Evolutionary conservation across 2,113 vertebrate species (phyloP).

Genomic region (Chlamydotis undulata): DNA sequence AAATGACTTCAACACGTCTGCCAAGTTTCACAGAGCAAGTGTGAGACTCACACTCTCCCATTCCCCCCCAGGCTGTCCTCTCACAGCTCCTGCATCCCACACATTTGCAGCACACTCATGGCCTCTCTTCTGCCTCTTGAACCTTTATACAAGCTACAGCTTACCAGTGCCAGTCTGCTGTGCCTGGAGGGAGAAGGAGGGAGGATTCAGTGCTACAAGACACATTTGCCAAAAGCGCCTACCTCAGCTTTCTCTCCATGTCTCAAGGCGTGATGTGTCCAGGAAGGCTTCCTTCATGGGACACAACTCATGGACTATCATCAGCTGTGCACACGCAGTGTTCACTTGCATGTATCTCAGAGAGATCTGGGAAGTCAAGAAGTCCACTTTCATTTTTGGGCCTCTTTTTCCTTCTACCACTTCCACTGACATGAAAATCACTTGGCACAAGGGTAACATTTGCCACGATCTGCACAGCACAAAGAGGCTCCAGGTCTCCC

Average conservation of each 20-base stretch:
- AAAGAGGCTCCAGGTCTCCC: background rate
- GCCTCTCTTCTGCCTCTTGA: background rate
- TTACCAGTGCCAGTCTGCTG: background rate
- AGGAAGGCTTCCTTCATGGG: background rate
- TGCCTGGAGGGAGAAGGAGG: background rate
- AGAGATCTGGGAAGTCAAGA: background rate
- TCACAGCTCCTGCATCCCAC: background rate
- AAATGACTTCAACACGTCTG: background rate
- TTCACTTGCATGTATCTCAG: background rate
- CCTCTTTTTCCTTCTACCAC: background rate
- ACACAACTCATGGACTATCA: background rate
- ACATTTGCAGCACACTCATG: background rate
- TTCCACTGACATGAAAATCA: background rate
- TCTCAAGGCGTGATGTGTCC: background rate
- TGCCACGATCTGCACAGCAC: background rate
- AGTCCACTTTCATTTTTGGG: background rate
- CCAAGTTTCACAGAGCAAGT: background rate
- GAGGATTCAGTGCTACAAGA: background rate
- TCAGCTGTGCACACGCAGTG: no score
- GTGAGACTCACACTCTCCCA: accelerated
- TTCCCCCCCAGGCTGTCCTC: background rate
- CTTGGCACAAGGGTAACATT: background rate
- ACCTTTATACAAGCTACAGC: background rate
- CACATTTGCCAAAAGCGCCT: background rate
- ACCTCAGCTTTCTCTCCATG: background rate